phyloP scores from a whole-genome alignment of 1,140 invertebrate genomes.

The Drosophila teissieri region DNA sequence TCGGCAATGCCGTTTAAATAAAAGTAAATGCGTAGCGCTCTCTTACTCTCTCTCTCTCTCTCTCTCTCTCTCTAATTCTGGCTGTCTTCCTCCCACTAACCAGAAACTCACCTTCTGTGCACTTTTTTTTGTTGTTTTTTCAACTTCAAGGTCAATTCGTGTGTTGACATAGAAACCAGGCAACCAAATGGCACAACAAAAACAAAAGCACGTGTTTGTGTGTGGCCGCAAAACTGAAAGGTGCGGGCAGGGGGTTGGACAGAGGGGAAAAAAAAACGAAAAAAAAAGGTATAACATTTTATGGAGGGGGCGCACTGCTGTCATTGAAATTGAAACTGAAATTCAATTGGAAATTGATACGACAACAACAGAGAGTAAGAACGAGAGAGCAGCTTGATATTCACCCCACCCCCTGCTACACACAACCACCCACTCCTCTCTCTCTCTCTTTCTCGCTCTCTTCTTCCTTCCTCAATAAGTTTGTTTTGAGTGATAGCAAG shows the following conservation, averaged over 20 bases:
- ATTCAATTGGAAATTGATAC: slow-evolving; percentile 69
- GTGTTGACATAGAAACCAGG: slow-evolving; percentile 79
- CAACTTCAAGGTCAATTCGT: slow-evolving; percentile 70
- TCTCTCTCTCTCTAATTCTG: not conserved
- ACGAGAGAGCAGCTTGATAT: slow-evolving; percentile 12
- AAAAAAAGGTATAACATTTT: slow-evolving; percentile 35
- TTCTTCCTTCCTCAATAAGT: slow-evolving; percentile 58
- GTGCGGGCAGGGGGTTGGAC: too few relatives aligned
- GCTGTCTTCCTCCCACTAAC: not conserved
- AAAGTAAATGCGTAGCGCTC: slow-evolving; percentile 22
- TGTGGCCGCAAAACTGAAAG: slow-evolving; percentile 7
- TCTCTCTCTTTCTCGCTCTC: slow-evolving; percentile 22
- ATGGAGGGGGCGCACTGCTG: slow-evolving; percentile 16
- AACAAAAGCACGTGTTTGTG: slow-evolving; percentile 45
- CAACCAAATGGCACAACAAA: slow-evolving; percentile 43
- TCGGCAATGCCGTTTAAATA: slow-evolving; percentile 36
- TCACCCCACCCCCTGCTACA: not conserved
- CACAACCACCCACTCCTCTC: not conserved
- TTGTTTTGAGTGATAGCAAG: slow-evolving; percentile 75
- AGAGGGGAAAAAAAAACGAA: not conserved
- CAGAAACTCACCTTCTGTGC: not conserved
- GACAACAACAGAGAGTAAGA: slow-evolving; percentile 28
- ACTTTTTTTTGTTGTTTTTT: slow-evolving; percentile 19
- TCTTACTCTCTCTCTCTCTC: not conserved
- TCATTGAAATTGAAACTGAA: slow-evolving; percentile 62